Evolutionary conservation across 2,113 vertebrate genomes (phyloP), one percentile per base, ranked within the genome.

Genomic region (Mesitornis unicolor): DNA sequence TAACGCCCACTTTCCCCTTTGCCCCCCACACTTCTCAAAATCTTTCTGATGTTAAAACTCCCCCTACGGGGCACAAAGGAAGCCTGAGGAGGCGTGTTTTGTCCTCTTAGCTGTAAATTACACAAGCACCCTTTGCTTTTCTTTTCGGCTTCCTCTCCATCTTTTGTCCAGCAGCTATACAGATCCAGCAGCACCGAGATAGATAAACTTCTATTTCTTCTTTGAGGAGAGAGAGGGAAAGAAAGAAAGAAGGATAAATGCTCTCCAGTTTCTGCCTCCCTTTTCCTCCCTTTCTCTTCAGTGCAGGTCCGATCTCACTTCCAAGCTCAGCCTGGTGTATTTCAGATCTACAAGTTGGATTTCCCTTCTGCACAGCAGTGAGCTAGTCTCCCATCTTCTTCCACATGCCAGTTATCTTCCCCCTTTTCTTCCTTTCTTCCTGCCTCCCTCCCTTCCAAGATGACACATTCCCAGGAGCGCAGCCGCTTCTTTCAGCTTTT

Each of bases 341-440:
- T 69, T 74, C 60, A 80, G 83, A 96, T 83, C 97, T 87, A 97
- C 95, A 98, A 98, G 97, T 98, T 98, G 97, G 92, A 90, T 93
- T 60, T 63, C 77, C 63, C 89, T 35, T 42, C 79, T 51, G 87
- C 45, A 56, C 57, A 35, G 92, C 95, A 45, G 82, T 28, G 80
- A 78, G 36, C 57, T 67, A 94, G 86, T 83, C 92, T 91, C 86
- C 25, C 93, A 86, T 94, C 84, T 85, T 94, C 87, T 93, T 93
- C 74, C 87, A 86, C 91, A 90, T 7, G 87, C 71, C 89, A 70
- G 92, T n/a, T 87, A 59, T 91, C 85, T 95, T 93, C 82, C 71
- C 90, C 35, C 75, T 85, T 93, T 80, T 84, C 86, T 95, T 92
- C 85, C 87, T 94, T 80, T 64, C 95, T 96, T 70, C 68, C 68